These are phyloP conservation scores for Notothenia coriiceps DNA, from an alignment of 2,113 vertebrate species.

Conservation along the genomic window DNA sequence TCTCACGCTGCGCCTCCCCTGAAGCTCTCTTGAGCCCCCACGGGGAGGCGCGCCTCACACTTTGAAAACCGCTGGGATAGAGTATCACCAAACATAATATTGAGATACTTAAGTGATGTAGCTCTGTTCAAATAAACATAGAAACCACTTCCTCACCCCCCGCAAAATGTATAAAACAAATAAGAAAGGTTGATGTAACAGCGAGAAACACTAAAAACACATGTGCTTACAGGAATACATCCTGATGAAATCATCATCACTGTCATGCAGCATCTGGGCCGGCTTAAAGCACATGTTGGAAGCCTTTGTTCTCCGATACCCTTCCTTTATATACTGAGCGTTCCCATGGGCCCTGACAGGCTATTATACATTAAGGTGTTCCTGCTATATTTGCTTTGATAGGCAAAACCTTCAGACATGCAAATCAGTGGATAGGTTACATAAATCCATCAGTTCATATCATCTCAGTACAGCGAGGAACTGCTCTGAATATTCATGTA, in stretches of 20 bases:
- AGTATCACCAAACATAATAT: too few species aligned
- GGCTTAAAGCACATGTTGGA: not conserved
- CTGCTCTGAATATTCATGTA: too few species aligned
- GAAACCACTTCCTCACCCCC: too few species aligned
- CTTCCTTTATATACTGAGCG: conserved; percentile 11
- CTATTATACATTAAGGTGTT: not conserved
- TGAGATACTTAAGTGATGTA: too few species aligned
- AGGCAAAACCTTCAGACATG: not conserved
- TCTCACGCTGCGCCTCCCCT: too few species aligned
- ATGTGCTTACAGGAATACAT: too few species aligned
- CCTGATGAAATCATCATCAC: too few species aligned
- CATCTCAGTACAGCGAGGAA: not conserved
- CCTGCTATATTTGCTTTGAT: not conserved
- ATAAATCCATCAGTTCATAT: conserved; percentile 9
- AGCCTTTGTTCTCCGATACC: not conserved
- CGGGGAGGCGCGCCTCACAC: too few species aligned
- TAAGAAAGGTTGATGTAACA: not conserved
- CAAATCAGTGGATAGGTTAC: not conserved
- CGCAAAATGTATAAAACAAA: not conserved
- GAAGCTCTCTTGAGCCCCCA: too few species aligned
- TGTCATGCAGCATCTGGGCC: conserved; percentile 14
- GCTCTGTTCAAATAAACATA: not conserved
- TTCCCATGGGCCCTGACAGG: not conserved
- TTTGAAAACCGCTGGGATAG: too few species aligned
- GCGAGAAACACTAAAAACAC: not conserved